Evolutionary conservation across 1,140 invertebrate genomes (phyloP), one percentile per base, ranked within the genome.

Genomic region (Saxidomus purpurata): DNA sequence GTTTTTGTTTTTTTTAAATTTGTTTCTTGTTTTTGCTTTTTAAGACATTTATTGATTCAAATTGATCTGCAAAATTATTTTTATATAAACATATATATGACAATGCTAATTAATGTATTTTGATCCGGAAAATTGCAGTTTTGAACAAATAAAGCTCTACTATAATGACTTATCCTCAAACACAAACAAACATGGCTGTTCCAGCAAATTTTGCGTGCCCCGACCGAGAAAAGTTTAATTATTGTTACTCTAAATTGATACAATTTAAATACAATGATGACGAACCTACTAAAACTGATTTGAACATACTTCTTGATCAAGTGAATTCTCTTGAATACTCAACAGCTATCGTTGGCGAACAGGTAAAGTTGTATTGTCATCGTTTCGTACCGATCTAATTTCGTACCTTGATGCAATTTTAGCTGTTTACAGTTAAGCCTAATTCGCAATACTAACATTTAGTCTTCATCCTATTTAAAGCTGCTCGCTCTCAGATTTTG

Each of bases 221-320:
- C 0, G 92, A 93, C 47, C 83, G 89, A 86, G 91, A 91, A 36
- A 92, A 91, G 80, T 94, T 93, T 90, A 85, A 90, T n/a, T 88
- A 92, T 49, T 91, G 91, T 88, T 92, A 82, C 40, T 83, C 40
- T 22, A 90, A 89, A 79, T 82, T 94, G 55, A 84, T 89, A 15
- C 88, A 61, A 47, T 94, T 92, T 89, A 34, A 80, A 31, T 92
- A 91, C 49, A 89, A 79, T 79, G 93, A 92, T 22, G 93, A 94
- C 67, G 93, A 94, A 34, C 69, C 55, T 38, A 89, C 88, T n/a
- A 93, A 90, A 74, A 93, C 90, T 13, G 93, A 93, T 71, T 59
- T 95, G 0, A 94, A 94, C 87, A 63, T 94, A 47, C 81, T 95
- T 22, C 74, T 95, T 34, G 95, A 95, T 83, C 92, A 95, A 77